Evolutionary conservation across 2,797 vertebrate genomes (phyloP).

Genomic region (Vultur gryphus): DNA sequence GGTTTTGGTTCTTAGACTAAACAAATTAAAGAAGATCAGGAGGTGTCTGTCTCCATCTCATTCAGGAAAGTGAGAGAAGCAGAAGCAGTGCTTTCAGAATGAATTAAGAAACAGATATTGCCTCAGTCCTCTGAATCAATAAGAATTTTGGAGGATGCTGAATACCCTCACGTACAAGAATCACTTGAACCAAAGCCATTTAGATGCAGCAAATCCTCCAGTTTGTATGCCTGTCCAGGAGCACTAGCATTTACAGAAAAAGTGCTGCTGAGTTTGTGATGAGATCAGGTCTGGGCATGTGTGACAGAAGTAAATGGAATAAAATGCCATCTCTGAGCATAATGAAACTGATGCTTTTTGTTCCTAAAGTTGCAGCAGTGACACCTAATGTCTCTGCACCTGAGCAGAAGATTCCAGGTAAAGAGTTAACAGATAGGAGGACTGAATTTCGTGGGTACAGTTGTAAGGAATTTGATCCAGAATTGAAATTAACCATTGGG

Average conservation of each 20-base stretch:
- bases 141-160: neutral
- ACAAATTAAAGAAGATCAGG: neutral
- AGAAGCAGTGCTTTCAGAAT: neutral
- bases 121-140: neutral
- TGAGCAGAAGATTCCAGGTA: slow-evolving; percentile 39
- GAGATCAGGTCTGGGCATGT: neutral
- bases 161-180: neutral
- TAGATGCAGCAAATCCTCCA: neutral
- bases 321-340: neutral
- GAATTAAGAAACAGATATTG: neutral
- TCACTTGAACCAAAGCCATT: neutral
- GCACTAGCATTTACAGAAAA: neutral
- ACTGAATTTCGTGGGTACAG: neutral
- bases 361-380: slow-evolving; percentile 34
- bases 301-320: neutral
- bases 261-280: neutral
- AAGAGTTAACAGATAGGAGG: neutral
- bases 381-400: neutral
- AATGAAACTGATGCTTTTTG: neutral
- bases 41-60: neutral
- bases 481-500: neutral
- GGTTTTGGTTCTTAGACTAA: neutral
- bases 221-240: neutral
- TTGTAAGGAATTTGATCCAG: neutral
- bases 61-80: neutral